Percentiles rank a stretch among this genome's conserved stretches.
phyloP scores from a whole-genome alignment of 2,888 invertebrate species.

The Ditula angustiorana region DNA sequence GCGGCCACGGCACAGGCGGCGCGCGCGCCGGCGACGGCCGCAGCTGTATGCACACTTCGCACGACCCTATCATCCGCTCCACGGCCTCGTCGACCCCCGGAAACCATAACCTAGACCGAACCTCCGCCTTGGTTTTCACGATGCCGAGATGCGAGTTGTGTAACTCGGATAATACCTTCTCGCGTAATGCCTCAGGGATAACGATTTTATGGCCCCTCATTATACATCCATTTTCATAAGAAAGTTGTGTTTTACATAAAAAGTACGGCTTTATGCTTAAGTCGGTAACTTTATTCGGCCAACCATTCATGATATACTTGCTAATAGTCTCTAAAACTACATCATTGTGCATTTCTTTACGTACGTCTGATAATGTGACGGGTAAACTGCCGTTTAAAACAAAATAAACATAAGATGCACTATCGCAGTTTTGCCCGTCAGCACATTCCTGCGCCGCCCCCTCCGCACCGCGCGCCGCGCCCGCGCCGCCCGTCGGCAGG shows the following conservation, averaged over 20 bases:
- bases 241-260: slow-evolving; percentile 41
- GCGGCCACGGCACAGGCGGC: slow-evolving; percentile 28
- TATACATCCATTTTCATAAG: slow-evolving; percentile 44
- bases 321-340: slow-evolving; percentile 23
- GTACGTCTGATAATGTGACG: slow-evolving; percentile 35
- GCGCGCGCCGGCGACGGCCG: slow-evolving; percentile 33
- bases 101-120: slow-evolving; percentile 3
- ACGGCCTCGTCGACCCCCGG: background rate
- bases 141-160: slow-evolving; percentile 47
- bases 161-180: slow-evolving; percentile 37
- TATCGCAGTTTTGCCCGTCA: slow-evolving; percentile 22
- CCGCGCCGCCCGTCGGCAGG: slow-evolving; percentile 34
- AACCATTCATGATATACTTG: slow-evolving; percentile 39
- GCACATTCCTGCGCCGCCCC: background rate
- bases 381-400: slow-evolving; percentile 40
- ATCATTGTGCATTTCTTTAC: slow-evolving; percentile 37
- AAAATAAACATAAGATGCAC: slow-evolving; percentile 43
- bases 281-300: slow-evolving; percentile 41
- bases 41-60: slow-evolving; percentile 28
- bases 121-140: slow-evolving; percentile 5
- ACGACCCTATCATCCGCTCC: slow-evolving; percentile 8
- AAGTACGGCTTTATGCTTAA: slow-evolving; percentile 39
- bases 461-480: background rate
- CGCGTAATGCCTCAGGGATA: slow-evolving; percentile 40
- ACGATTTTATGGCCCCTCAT: slow-evolving; percentile 48